Conservation (phyloP, 2,888 invertebrate genomes). For the Pycnomerus fuliginosus region DNA sequence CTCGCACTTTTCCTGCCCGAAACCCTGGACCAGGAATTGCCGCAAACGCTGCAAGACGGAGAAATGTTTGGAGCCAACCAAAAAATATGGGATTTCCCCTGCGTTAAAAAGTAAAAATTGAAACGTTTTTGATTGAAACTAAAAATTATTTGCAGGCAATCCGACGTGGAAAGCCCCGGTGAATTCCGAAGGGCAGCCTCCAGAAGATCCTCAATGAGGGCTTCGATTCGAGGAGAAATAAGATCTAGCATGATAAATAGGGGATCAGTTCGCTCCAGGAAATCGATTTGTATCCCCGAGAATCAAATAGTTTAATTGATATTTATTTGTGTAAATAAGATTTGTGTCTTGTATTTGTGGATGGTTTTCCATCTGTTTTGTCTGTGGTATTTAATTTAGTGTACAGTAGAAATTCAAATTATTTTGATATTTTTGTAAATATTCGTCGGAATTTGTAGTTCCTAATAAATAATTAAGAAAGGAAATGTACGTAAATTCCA, state of each 20-base stretch:
- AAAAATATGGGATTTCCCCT: slow-evolving; percentile 80
- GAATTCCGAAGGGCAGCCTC: slow-evolving; percentile 40
- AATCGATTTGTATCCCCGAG: slow-evolving; percentile 44
- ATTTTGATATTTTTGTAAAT: background rate
- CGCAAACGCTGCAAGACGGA: slow-evolving; percentile 83
- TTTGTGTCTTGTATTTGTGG: too few relatives aligned
- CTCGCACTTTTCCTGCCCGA: slow-evolving; percentile 81
- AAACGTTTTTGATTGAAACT: background rate
- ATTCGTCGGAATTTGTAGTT: background rate
- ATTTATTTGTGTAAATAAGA: slow-evolving; percentile 8
- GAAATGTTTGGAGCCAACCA: slow-evolving; percentile 82
- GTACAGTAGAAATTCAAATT: background rate
- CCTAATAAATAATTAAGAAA: slow-evolving; percentile 1
- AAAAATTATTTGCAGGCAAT: slow-evolving; percentile 6
- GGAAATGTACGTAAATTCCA: background rate
- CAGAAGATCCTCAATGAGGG: slow-evolving; percentile 58
- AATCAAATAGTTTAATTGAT: slow-evolving; percentile 30
- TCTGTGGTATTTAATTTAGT: slow-evolving; percentile 28
- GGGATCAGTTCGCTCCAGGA: slow-evolving; percentile 55
- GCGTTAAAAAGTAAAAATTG: slow-evolving; percentile 62
- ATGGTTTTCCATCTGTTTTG: slow-evolving; percentile 26
- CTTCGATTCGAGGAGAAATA: slow-evolving; percentile 65
- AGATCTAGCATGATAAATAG: slow-evolving; percentile 62
- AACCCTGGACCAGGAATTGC: slow-evolving; percentile 81
- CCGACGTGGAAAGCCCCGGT: slow-evolving; percentile 36